Evolutionary conservation across 1,140 invertebrate genomes (phyloP).

Genomic region (Drosophila biarmipes): DNA sequence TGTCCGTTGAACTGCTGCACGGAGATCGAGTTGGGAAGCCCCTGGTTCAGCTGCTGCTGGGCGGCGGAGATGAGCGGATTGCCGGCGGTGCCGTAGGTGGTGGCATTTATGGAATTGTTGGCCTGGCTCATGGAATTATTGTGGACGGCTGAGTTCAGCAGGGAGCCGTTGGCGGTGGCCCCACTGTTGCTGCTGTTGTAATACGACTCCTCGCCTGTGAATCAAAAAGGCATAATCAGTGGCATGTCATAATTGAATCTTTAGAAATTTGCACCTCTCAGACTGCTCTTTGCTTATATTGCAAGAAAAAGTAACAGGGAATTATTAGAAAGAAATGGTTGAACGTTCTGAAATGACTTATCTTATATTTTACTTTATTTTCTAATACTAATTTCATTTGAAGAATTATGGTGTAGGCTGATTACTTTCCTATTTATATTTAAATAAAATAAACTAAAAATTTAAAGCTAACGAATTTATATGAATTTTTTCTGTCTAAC

Average conservation of each 20-base stretch:
- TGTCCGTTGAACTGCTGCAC: slow-evolving; percentile 82
- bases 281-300: not conserved
- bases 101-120: slow-evolving; percentile 80
- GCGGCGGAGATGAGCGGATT: slow-evolving; percentile 57
- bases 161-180: slow-evolving; percentile 73
- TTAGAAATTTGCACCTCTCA: not conserved
- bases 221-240: not conserved
- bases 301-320: not conserved
- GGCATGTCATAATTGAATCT: not conserved
- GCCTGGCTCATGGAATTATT: slow-evolving; percentile 83
- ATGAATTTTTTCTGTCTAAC: no score
- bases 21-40: slow-evolving; percentile 79
- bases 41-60: slow-evolving; percentile 60
- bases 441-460: no score
- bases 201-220: slow-evolving; percentile 81
- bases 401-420: no score
- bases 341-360: not conserved
- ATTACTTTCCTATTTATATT: no score
- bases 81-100: slow-evolving; percentile 67
- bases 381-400: no score
- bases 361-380: not conserved
- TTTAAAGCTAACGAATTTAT: no score
- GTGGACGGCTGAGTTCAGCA: slow-evolving; percentile 77
- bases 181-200: slow-evolving; percentile 62
- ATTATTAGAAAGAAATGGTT: not conserved